phyloP scores from a whole-genome alignment of 2,113 vertebrate species.

The Epinephelus lanceolatus region DNA sequence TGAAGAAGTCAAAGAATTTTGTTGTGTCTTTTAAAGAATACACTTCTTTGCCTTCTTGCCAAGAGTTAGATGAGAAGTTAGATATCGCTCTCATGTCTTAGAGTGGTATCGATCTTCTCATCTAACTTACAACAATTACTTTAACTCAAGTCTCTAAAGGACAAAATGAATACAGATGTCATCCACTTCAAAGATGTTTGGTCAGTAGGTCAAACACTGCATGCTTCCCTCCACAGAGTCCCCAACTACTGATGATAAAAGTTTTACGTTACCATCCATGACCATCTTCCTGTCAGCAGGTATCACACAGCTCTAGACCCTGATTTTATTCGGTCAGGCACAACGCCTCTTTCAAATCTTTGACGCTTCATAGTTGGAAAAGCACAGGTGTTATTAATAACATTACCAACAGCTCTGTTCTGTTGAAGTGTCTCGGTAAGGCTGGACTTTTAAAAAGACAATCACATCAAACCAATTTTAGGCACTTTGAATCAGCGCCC shows the following conservation, averaged over 20 bases:
- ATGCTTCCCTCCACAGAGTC: constrained; percentile 85
- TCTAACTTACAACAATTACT: not conserved
- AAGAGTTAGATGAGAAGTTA: not conserved
- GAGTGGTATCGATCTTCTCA: not conserved
- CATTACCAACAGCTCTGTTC: not conserved
- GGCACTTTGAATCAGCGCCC: no score
- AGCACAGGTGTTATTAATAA: not conserved
- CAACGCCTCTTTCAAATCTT: not conserved
- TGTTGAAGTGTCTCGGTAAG: not conserved
- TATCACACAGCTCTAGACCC: constrained; percentile 71
- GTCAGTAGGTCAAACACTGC: constrained; percentile 50
- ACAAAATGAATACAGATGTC: not conserved
- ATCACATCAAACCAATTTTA: no score
- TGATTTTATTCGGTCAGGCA: not conserved
- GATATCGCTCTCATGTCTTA: not conserved
- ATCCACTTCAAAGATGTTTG: not conserved
- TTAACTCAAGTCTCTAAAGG: not conserved
- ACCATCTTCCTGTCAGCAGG: constrained; percentile 84
- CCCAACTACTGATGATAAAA: constrained; percentile 80
- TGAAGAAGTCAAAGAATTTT: not conserved
- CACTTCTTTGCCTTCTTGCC: not conserved
- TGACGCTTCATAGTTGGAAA: not conserved
- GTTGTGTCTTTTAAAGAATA: not conserved
- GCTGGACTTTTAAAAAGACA: no score
- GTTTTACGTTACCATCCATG: constrained; percentile 86